Base-by-base conservation (phyloP, 2,888 invertebrate genomes). In the Leptinotarsa peninsularis region DNA sequence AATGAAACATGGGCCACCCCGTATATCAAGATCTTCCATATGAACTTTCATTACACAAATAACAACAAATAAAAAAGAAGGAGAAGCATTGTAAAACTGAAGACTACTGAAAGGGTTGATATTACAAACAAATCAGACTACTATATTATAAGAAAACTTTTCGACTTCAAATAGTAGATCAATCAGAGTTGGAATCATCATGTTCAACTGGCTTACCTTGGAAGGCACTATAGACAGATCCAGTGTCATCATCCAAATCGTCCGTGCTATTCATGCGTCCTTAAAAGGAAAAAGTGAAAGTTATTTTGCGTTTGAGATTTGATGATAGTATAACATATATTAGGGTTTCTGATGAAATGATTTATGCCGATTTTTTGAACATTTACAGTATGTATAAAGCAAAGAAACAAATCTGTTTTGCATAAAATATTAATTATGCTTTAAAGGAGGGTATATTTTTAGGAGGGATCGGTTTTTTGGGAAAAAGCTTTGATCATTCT, bases 251-350 rank as follows among this genome's bases (percentile, higher is more conserved):
- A 84, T 94, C 96, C 84, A 96, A 90, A 89, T 96, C 96, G 87
- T 96, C 96, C 84, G 95, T 95, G 83, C 96, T 96, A 89, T 94
- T 94, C 89, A 95, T 93, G 78, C 95, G 94, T 83, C 93, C 95
- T 95, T 71, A 5, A n/a, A 33, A 68, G 56, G 75, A 74, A 75
- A 75, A 73, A 75, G 74, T 5, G 17, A 49, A 50, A 33, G 67
- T 54, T 21, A 69, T 21, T 17, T 27, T 33, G 33, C 33, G 27
- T 33, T 33, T 18, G 4, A 54, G 18, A 10, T 18, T 43, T 10
- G 10, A 43, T 2, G 33, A 7, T 7, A 33, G 33, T 33, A 27
- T 52, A 74, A 72, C 72, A 60, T 66, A 33, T 33, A 33, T 33
- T 33, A 5, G 33, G 10, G 33, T 43, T 43, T 43, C 33, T 43